Evolutionary conservation across 2,888 invertebrate genomes (phyloP), one percentile per base, ranked within the genome.

Genomic region (Troides oblongomaculatus): DNA sequence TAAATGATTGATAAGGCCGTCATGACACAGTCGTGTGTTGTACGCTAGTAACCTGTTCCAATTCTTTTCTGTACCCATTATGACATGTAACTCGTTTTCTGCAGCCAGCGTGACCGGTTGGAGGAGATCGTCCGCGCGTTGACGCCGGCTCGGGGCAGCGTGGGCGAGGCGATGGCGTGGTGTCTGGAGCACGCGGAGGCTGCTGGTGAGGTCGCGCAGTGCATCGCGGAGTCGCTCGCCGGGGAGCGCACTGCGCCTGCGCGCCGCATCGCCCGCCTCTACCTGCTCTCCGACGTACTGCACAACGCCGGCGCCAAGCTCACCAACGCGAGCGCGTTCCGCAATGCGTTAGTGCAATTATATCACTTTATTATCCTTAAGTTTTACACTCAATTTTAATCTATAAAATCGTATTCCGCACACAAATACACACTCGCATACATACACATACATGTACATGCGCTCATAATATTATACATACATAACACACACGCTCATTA

Each of bases 121-220:
- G 99, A 99, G 88, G 97, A 98, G 88, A 93, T 99, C 79, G 94
- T 99, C 75, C 94, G 99, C 23, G 95, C 95, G 73, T 93, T 99
- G 81, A 95, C 96, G 0, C 97, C 97, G 1, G 96, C 97, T 79
- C 94, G 97, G 68, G 88, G 93, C 72, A 95, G 96, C 86, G 95
- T 99, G 71, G 99, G 97, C 10, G 99, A 98, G 84, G 97, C 97
- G 21, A 99, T 99, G 99, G 97, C 99, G 66, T 99, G 99, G 94
- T 99, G 99, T 88, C 96, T 99, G 73, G 99, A 99, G 85, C 99
- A 99, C 89, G 98, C 99, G 30, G 99, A 99, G 87, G 98, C 98
- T 43, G 99, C 99, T 2, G 97, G 97, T 82, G 99, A 99, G 93
- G 88, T 99, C 73, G 96, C 97, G 64, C 97, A 97, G 75, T 98